phyloP scores from a whole-genome alignment of 2,797 vertebrate genomes.

The Brotula barbata region DNA sequence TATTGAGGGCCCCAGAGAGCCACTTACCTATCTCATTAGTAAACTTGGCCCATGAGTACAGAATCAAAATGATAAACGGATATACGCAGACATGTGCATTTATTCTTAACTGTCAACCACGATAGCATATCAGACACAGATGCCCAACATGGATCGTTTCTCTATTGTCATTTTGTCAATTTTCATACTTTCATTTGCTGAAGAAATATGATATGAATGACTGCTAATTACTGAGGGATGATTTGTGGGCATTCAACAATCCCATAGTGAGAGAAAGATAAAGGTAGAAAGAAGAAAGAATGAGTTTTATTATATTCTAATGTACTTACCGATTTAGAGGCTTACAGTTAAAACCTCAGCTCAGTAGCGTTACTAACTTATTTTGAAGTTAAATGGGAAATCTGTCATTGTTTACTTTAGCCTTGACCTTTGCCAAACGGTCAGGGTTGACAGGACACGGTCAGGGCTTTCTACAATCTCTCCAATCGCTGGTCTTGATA shows the following conservation, averaged over 20 bases:
- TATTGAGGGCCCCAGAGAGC: too few relatives aligned
- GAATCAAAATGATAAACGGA: neutral
- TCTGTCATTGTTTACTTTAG: constrained; percentile 41
- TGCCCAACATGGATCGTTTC: neutral
- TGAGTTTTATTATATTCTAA: neutral
- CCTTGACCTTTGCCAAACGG: constrained; percentile 56
- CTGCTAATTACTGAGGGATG: constrained; percentile 17
- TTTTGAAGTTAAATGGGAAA: constrained; percentile 21
- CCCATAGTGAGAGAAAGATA: neutral
- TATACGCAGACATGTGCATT: constrained; percentile 5
- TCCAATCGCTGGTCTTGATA: constrained; percentile 59
- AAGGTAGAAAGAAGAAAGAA: neutral
- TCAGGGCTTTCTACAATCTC: constrained; percentile 43
- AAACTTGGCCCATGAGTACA: too few relatives aligned
- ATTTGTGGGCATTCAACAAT: too few relatives aligned
- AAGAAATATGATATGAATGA: constrained; percentile 15
- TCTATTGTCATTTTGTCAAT: too few relatives aligned
- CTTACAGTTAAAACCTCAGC: too few relatives aligned
- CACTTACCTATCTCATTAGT: too few relatives aligned
- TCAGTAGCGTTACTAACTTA: neutral
- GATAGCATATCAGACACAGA: constrained; percentile 36
- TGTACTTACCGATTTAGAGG: neutral
- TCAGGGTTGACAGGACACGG: constrained; percentile 28
- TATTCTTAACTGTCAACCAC: constrained; percentile 5
- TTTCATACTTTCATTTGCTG: constrained; percentile 1